phyloP scores from a whole-genome alignment of 92 coral and sea anemone species.

The Porites divaricata region DNA sequence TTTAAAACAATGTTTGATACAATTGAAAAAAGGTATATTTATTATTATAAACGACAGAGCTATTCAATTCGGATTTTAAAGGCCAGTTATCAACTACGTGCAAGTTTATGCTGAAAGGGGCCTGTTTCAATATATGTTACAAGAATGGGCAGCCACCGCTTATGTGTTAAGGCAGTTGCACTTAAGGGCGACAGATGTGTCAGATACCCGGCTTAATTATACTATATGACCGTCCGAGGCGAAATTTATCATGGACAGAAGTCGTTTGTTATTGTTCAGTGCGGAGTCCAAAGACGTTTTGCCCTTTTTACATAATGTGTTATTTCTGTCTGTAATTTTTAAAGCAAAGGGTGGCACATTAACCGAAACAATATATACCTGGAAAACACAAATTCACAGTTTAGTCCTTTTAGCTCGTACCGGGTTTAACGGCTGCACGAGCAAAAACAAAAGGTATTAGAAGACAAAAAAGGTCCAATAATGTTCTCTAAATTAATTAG shows the following conservation, averaged over 20 bases:
- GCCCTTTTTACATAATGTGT: too few species aligned
- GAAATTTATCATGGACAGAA: too few species aligned
- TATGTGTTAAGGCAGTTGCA: too few species aligned
- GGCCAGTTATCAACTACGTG: constrained; percentile 21
- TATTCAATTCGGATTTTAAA: background rate
- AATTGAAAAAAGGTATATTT: constrained; percentile 12
- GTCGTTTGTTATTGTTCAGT: too few species aligned
- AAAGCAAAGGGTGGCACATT: too few species aligned
- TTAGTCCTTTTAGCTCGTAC: background rate
- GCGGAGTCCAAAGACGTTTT: too few species aligned
- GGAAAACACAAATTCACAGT: too few species aligned
- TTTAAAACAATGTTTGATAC: constrained; percentile 18
- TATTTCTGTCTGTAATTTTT: too few species aligned
- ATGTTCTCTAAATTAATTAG: background rate
- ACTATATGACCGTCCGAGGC: too few species aligned
- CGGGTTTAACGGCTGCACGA: constrained; percentile 3
- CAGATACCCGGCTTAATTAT: too few species aligned
- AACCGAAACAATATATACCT: too few species aligned
- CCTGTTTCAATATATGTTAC: background rate
- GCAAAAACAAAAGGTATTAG: constrained; percentile 3
- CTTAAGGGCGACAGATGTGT: too few species aligned
- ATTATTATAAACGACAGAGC: background rate
- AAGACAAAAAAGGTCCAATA: constrained; percentile 9
- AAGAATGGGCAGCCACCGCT: background rate
- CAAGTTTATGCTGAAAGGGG: background rate